Conservation (phyloP, 2,113 vertebrate species). For the Puffinus mauretanicus region DNA sequence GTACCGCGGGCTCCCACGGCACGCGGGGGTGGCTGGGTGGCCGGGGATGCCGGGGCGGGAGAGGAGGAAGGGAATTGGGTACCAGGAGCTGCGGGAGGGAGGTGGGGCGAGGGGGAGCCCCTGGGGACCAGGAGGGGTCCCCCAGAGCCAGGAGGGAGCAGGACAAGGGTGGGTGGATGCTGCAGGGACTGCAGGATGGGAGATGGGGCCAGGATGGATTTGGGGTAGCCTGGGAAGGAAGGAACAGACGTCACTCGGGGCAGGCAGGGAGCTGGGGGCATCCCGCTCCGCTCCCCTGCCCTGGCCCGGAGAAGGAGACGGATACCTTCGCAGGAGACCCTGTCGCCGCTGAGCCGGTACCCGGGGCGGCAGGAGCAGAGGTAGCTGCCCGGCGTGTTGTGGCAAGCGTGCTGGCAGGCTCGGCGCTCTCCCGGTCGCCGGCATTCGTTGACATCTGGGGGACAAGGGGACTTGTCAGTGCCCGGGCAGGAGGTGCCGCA, state of each 20-base stretch:
- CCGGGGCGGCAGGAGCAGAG: constrained; percentile 76
- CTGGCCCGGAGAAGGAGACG: accelerated
- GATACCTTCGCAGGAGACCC: constrained; percentile 77
- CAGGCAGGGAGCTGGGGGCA: not conserved
- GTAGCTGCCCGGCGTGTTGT: constrained; percentile 78
- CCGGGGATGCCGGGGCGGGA: not conserved
- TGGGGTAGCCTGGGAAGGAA: constrained; percentile 60
- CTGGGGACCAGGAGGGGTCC: constrained; percentile 20
- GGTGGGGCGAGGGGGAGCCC: constrained; percentile 50
- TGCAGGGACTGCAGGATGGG: constrained; percentile 64
- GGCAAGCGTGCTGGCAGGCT: constrained; percentile 76
- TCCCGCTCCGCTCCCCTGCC: not conserved
- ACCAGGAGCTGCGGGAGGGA: not conserved
- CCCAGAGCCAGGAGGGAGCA: constrained; percentile 57
- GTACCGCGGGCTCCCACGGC: not conserved
- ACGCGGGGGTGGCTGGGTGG: not conserved
- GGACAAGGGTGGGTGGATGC: constrained; percentile 36
- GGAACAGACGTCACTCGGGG: not conserved
- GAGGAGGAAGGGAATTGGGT: not conserved
- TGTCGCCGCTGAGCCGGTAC: constrained; percentile 69
- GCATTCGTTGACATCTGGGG: constrained; percentile 78
- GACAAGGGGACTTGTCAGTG: not conserved
- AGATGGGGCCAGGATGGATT: constrained; percentile 52
- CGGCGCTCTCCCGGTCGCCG: constrained; percentile 54
- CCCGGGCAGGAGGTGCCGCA: not conserved